Evolutionary conservation across 53 echinoderm and acorn worm species (phyloP).

Genomic region (Stichopus horrens): DNA sequence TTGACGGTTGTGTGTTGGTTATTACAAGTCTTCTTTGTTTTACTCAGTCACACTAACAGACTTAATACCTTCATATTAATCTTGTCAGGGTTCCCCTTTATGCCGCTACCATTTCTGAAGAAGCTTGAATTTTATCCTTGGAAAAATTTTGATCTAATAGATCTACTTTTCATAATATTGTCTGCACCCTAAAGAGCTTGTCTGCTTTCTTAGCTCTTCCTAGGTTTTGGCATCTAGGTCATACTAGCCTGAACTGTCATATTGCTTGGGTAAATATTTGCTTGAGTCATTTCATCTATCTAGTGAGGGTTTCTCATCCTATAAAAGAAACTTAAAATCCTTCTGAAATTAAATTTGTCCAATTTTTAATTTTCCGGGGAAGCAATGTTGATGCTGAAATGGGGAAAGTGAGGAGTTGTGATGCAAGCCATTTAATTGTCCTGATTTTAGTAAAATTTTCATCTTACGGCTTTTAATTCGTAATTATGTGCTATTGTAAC

Average conservation of each 20-base stretch:
- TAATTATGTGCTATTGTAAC: too few species aligned
- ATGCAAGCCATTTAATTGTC: not conserved
- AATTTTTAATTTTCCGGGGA: not conserved
- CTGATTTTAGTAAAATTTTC: not conserved
- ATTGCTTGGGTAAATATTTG: not conserved
- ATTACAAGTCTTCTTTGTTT: not conserved
- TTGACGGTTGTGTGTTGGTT: not conserved
- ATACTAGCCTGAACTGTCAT: not conserved
- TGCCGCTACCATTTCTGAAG: not conserved
- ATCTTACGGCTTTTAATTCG: not conserved
- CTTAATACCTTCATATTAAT: not conserved
- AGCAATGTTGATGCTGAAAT: not conserved
- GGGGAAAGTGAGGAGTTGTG: not conserved
- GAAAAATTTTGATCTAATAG: not conserved
- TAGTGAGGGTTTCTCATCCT: not conserved
- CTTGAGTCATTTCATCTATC: not conserved
- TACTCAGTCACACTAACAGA: not conserved
- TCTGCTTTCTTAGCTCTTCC: not conserved
- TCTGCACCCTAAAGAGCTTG: not conserved
- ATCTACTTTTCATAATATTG: not conserved
- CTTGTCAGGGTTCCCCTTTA: not conserved
- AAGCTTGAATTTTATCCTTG: not conserved
- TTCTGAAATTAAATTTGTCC: not conserved
- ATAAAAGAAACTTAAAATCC: not conserved
- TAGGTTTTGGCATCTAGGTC: not conserved